phyloP scores from a whole-genome alignment of 2,888 invertebrate species.

The Lottia scabra region DNA sequence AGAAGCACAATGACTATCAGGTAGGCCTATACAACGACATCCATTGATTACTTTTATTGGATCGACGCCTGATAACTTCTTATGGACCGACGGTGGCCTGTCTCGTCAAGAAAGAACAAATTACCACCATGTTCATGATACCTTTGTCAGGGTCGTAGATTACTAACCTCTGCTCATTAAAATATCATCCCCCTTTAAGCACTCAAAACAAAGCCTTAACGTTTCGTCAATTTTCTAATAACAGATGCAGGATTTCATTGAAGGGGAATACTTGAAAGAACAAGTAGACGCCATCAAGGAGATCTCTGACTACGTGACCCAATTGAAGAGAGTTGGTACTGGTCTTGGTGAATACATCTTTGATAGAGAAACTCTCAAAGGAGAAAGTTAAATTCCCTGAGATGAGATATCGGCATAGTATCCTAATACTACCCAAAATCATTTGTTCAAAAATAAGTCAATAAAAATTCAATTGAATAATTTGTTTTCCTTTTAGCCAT shows the following conservation, averaged over 20 bases:
- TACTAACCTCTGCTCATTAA: neutral
- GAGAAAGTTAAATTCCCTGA: neutral
- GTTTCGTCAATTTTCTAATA: slow-evolving; percentile 47
- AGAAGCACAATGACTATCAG: slow-evolving; percentile 77
- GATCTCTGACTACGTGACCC: slow-evolving; percentile 79
- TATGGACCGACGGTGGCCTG: neutral
- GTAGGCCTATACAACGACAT: slow-evolving; percentile 45
- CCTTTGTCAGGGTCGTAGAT: neutral
- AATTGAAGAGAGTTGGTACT: slow-evolving; percentile 75
- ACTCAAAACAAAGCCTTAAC: neutral
- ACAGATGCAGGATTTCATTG: slow-evolving; percentile 78
- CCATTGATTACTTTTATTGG: neutral
- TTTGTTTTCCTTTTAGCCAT: too few species aligned
- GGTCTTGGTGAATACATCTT: slow-evolving; percentile 75
- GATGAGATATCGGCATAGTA: neutral
- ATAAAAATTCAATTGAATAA: neutral
- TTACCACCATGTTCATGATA: too few species aligned
- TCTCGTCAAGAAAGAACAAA: too few species aligned
- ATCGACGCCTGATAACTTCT: too few species aligned
- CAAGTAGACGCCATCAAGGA: slow-evolving; percentile 74
- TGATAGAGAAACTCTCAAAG: slow-evolving; percentile 70
- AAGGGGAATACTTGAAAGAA: slow-evolving; percentile 74
- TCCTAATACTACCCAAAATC: neutral
- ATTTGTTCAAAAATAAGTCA: neutral
- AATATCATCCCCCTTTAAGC: neutral